Conservation (phyloP, 2,113 vertebrate genomes). For the Nesospiza acunhae region DNA sequence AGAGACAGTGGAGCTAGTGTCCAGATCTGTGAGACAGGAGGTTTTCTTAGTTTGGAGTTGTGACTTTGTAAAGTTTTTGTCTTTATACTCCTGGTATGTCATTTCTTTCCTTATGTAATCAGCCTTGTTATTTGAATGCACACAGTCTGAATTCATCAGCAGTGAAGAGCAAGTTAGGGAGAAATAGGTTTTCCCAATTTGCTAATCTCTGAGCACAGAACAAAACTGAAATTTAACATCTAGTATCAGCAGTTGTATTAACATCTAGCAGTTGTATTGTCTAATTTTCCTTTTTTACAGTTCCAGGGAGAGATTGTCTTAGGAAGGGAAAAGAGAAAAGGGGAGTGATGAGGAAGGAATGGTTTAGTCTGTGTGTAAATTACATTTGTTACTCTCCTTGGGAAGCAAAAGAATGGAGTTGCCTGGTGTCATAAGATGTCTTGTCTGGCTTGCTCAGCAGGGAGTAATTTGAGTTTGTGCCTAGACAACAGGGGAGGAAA, state of each 20-base stretch:
- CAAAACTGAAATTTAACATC: neutral
- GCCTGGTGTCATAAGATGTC: neutral
- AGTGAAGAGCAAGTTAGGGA: neutral
- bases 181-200: neutral
- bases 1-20: neutral
- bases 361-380: neutral
- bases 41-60: neutral
- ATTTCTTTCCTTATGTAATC: neutral
- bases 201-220: conserved; percentile 5
- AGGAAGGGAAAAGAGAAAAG: neutral
- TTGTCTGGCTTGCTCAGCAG: neutral
- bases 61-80: neutral
- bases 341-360: neutral
- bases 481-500: neutral
- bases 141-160: neutral
- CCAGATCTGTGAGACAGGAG: neutral
- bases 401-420: neutral
- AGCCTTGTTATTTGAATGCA: neutral
- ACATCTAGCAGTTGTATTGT: neutral
- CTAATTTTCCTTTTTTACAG: neutral
- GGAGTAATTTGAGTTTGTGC: neutral
- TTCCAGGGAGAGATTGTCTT: neutral
- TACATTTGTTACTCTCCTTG: neutral
- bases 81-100: neutral
- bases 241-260: neutral